Percentiles rank a stretch among this genome's conserved stretches.
phyloP scores from a whole-genome alignment of 2,113 vertebrate species.

The Centropus bengalensis region DNA sequence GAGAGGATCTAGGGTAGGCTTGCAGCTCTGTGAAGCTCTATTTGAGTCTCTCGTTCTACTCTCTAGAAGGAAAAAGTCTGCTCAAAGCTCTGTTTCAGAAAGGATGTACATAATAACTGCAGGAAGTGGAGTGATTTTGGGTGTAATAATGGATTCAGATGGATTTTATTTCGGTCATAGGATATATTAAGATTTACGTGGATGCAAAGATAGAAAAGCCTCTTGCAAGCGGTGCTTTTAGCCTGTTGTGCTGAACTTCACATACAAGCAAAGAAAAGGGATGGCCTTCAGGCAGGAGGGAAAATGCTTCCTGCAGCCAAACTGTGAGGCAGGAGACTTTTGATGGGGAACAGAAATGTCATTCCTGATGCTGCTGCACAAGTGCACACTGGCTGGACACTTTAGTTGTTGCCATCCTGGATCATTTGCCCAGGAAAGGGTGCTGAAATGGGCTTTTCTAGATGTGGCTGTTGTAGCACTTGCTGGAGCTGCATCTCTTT shows the following conservation, averaged over 20 bases:
- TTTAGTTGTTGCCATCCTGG: not conserved
- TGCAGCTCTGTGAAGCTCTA: not conserved
- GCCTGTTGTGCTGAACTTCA: accelerated
- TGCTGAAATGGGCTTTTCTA: not conserved
- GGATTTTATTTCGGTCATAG: not conserved
- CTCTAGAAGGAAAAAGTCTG: not conserved
- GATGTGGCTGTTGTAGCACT: not conserved
- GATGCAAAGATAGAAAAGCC: not conserved
- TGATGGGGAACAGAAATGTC: not conserved
- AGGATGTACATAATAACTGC: not conserved
- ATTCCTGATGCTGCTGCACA: not conserved
- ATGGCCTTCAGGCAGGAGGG: not conserved
- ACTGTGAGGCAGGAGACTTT: not conserved
- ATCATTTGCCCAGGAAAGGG: not conserved
- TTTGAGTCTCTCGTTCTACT: not conserved
- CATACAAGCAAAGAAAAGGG: not conserved
- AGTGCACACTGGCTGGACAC: not conserved
- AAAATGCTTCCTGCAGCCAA: not conserved
- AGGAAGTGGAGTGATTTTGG: not conserved
- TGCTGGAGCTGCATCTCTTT: not conserved
- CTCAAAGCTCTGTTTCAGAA: not conserved
- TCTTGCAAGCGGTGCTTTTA: not conserved
- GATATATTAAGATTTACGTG: not conserved
- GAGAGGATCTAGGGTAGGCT: not conserved
- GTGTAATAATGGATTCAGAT: not conserved